Base-by-base conservation (phyloP, 2,113 vertebrate genomes). In the Tachysurus fulvidraco region DNA sequence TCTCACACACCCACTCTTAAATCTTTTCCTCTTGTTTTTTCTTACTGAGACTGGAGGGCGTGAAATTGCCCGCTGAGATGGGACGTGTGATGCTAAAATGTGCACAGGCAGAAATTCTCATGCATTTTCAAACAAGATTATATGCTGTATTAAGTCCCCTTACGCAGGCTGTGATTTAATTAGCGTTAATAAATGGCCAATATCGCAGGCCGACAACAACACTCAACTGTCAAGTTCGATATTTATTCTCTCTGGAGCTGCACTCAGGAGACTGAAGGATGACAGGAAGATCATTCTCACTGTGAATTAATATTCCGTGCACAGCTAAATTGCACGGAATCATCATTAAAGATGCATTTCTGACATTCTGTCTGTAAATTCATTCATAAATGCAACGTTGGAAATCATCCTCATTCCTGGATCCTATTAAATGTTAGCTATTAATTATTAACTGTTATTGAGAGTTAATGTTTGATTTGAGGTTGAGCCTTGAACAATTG, bases 81-180 rank as follows among this genome's bases (percentile, higher is more conserved):
- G 62, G 80, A 87, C 41, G 67, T 79, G 86, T 80, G 73, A 87
- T 23, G 73, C 88, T 87, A 44, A 83, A 79, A 89, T 89, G 44
- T 54, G 73, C 60, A 30, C 50, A 30, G 86, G 64, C 86, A 89
- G 62, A 83, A 80, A 87, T 83, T 71, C 52, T 73, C 81, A 81
- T 83, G 62, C 86, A 62, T 87, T 83, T 85, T 73, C 83, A 87
- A 87, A 69, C 62, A 79, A 50, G 80, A 89, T 83, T 83, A 85
- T 54, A 46, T 25, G 67, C 60, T 60, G 71, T 14, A 67, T 82
- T 71, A 65, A 76, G 83, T 57, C 59, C 16, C 59, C 83, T 65
- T 21, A 74, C 36, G 64, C 23, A 54, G 41, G 19, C 36, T 76
- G 60, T 28, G 77, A 83, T 85, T 16, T 59, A 87, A 89, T 89